A percentile compares a stretch with the other conserved stretches of the same genome.
These are phyloP conservation scores for Hylyphantes graminicola DNA, from an alignment of 1,140 invertebrate species.

Conservation along the genomic window DNA sequence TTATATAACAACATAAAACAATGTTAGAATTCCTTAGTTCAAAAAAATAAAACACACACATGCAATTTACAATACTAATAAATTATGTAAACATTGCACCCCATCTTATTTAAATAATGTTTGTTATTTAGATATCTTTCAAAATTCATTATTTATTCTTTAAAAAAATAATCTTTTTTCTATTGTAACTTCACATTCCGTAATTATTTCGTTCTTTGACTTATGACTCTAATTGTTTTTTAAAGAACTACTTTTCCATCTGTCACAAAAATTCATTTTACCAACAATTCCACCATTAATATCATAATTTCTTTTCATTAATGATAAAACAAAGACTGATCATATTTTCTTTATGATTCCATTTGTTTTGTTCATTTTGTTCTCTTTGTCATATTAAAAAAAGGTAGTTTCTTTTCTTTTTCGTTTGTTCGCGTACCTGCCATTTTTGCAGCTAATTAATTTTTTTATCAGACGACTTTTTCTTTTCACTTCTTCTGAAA, in stretches of 20 bases:
- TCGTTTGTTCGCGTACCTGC: slow-evolving; percentile 1
- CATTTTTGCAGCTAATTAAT: slow-evolving; percentile 44
- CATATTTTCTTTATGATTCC: not conserved
- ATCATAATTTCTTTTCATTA: slow-evolving; percentile 45
- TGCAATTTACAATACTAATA: too few species aligned
- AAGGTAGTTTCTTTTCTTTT: slow-evolving; percentile 11
- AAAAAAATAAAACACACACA: too few species aligned
- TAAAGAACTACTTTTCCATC: not conserved
- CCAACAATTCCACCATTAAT: slow-evolving; percentile 37
- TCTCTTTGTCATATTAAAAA: not conserved
- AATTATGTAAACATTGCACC: too few species aligned
- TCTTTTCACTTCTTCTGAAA: not conserved
- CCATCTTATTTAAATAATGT: too few species aligned
- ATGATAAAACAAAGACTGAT: slow-evolving; percentile 23
- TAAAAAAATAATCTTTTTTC: not conserved
- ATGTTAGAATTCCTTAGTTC: too few species aligned
- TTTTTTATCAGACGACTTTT: slow-evolving; percentile 39
- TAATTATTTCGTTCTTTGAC: not conserved
- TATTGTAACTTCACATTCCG: not conserved
- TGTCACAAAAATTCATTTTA: not conserved
- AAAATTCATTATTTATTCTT: not conserved
- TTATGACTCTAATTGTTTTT: not conserved
- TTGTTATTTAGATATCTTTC: too few species aligned
- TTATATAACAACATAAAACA: too few species aligned
- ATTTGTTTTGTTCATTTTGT: slow-evolving; percentile 9